Percentiles rank a stretch among this genome's conserved stretches.
These are phyloP conservation scores for Baccha elongata DNA, from an alignment of 2,888 invertebrate species.

Conservation along the genomic window DNA sequence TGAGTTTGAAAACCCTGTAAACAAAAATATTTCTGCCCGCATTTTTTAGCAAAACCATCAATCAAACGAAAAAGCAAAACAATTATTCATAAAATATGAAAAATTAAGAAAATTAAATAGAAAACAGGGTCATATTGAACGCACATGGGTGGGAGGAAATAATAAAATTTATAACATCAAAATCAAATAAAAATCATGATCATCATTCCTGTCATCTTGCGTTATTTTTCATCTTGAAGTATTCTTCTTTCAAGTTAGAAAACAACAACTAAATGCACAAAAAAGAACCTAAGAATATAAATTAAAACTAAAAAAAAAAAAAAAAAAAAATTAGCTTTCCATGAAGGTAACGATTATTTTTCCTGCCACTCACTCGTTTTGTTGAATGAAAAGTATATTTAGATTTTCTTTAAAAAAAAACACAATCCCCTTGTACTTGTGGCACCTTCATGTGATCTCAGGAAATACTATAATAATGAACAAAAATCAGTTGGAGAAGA, in stretches of 20 bases:
- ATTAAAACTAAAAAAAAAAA: conserved; percentile 8
- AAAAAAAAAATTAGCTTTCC: conserved; percentile 64
- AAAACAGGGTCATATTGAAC: conserved; percentile 20
- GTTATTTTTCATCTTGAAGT: not conserved
- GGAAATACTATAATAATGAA: conserved; percentile 13
- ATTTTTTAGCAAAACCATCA: too few relatives aligned
- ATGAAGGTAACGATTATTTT: conserved; percentile 66
- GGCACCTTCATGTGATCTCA: conserved; percentile 18
- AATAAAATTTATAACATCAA: conserved; percentile 1
- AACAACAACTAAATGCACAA: conserved; percentile 5
- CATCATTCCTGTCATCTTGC: conserved; percentile 29
- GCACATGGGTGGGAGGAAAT: not conserved
- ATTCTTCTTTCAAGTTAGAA: conserved; percentile 10
- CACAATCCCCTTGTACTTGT: not conserved
- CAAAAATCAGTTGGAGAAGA: conserved; percentile 44
- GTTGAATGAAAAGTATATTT: conserved; percentile 52
- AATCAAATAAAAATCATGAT: conserved; percentile 57
- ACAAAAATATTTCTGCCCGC: conserved; percentile 5
- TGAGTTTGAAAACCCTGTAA: not conserved
- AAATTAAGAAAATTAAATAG: conserved; percentile 8
- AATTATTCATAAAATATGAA: not conserved
- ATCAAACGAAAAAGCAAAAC: too few relatives aligned
- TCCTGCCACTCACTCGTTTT: conserved; percentile 36
- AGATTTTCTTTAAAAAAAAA: conserved; percentile 34
- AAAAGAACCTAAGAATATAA: conserved; percentile 51